phyloP scores from a whole-genome alignment of 2,113 vertebrate genomes.

The Heterotilapia buettikoferi region DNA sequence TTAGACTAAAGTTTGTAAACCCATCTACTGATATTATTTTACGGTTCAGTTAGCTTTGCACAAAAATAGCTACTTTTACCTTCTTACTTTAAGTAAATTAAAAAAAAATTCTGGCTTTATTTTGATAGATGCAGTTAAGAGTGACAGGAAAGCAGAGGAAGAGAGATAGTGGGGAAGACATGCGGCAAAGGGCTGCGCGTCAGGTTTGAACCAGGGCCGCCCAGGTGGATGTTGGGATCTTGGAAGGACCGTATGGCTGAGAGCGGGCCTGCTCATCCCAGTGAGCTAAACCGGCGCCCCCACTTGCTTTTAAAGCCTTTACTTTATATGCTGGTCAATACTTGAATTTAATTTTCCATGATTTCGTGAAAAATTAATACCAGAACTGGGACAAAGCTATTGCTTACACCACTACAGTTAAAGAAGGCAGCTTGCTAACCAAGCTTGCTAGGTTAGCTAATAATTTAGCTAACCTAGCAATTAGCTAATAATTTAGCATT shows the following conservation, averaged over 20 bases:
- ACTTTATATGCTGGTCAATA: not conserved
- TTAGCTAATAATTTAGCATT: not conserved
- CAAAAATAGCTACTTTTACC: not conserved
- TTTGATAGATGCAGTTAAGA: not conserved
- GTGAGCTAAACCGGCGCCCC: fast-evolving
- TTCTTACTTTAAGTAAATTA: not conserved
- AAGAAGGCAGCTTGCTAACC: not conserved
- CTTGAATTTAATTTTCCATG: fast-evolving
- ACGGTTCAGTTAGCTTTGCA: not conserved
- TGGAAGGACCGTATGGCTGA: not conserved
- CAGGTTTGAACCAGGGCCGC: fast-evolving
- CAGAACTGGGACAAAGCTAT: not conserved
- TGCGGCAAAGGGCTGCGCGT: fast-evolving
- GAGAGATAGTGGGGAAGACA: not conserved
- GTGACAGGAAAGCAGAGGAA: not conserved
- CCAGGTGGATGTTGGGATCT: not conserved
- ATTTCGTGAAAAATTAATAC: fast-evolving
- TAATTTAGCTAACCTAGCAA: not conserved
- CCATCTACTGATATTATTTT: not conserved
- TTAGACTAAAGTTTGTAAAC: not conserved
- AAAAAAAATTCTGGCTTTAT: not conserved
- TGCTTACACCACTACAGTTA: not conserved
- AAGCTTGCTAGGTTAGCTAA: not conserved
- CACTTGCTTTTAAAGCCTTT: not conserved
- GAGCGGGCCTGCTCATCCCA: not conserved